These are phyloP conservation scores for Calephelis virginiensis DNA, from an alignment of 1,140 invertebrate species.

Conservation along the genomic window DNA sequence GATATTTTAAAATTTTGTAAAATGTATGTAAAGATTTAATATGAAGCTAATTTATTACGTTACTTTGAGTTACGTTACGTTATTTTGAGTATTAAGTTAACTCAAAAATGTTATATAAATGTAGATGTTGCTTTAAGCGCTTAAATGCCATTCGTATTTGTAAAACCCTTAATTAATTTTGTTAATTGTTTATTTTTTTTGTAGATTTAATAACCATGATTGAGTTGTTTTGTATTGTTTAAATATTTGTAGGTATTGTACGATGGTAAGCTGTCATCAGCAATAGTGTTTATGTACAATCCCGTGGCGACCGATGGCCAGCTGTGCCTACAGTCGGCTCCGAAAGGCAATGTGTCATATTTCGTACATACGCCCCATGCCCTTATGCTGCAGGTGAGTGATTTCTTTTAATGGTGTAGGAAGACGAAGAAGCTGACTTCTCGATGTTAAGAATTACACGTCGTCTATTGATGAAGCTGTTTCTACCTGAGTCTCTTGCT, in stretches of 20 bases:
- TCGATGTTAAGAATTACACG: no score
- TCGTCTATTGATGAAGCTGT: no score
- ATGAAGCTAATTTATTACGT: no score
- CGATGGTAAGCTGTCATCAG: slow-evolving; percentile 97
- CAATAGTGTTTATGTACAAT: slow-evolving; percentile 99
- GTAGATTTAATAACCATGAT: not conserved
- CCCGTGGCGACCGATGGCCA: slow-evolving; percentile 99
- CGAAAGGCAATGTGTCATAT: slow-evolving; percentile 97
- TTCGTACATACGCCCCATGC: slow-evolving; percentile 99
- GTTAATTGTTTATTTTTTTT: not conserved
- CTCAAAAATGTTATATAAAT: not conserved
- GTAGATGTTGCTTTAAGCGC: not conserved
- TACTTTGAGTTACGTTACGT: no score
- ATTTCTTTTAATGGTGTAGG: not conserved
- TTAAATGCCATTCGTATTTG: not conserved
- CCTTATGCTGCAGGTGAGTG: slow-evolving; percentile 94
- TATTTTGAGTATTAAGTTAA: no score
- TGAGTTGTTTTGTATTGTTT: not conserved
- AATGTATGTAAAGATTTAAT: no score
- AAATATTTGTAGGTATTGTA: slow-evolving; percentile 90
- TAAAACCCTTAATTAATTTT: not conserved
- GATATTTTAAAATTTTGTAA: no score
- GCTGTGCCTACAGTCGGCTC: slow-evolving; percentile 97
- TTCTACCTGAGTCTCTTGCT: no score
- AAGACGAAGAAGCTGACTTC: no score